Percentiles rank a stretch among this genome's conserved stretches.
Conservation (phyloP, 2,888 invertebrate species). For the Criorhina ranunculi region DNA sequence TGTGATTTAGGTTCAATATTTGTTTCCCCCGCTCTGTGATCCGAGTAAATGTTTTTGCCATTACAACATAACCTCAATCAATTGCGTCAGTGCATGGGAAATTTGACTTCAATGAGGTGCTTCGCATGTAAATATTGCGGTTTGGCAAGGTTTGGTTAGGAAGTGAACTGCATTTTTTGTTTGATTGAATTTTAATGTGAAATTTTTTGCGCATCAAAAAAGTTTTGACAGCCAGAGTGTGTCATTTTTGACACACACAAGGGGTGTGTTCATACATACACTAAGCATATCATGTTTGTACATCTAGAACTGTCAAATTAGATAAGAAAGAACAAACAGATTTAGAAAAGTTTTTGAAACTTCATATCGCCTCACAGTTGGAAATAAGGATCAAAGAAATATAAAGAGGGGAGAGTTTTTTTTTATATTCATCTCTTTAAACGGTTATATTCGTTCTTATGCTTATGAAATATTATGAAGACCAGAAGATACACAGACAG, state of each 20-base stretch:
- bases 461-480: slow-evolving; percentile 40
- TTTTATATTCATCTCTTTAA: slow-evolving; percentile 33
- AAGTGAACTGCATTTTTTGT: slow-evolving; percentile 34
- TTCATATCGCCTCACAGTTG: slow-evolving; percentile 8
- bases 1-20: slow-evolving; percentile 55
- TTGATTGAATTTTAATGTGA: slow-evolving; percentile 34
- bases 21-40: slow-evolving; percentile 15
- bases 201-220: not conserved
- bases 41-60: slow-evolving; percentile 41
- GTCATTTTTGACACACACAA: slow-evolving; percentile 9
- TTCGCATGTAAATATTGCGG: slow-evolving; percentile 15
- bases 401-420: not conserved
- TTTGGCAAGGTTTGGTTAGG: slow-evolving; percentile 45
- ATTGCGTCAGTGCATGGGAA: slow-evolving; percentile 27
- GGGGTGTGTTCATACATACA: no score
- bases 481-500: slow-evolving; percentile 6
- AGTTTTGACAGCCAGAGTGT: not conserved
- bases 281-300: no score
- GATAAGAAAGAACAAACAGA: slow-evolving; percentile 46
- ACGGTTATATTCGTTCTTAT: slow-evolving; percentile 20
- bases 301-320: slow-evolving; percentile 18
- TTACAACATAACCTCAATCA: slow-evolving; percentile 47
- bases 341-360: slow-evolving; percentile 15
- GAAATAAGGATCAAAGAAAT: slow-evolving; percentile 49
- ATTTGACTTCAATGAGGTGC: slow-evolving; percentile 8